These are phyloP conservation scores for Hystrix cristata DNA, from an alignment of 2,113 vertebrate genomes.

Conservation along the genomic window DNA sequence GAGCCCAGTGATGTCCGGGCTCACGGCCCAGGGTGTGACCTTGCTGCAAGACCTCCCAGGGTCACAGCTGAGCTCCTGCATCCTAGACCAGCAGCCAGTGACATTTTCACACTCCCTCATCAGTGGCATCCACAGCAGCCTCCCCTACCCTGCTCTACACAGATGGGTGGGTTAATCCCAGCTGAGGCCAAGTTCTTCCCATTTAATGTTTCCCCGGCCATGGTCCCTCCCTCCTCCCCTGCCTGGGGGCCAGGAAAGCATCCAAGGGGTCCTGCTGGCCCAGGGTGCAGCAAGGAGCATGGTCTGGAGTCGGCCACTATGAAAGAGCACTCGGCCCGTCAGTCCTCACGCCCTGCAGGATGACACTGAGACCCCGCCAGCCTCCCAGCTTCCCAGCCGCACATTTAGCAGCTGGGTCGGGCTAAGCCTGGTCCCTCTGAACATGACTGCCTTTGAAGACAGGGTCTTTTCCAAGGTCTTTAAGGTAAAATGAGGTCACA, in stretches of 20 bases:
- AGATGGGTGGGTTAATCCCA: conserved; percentile 18
- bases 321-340: too few species aligned
- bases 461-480: neutral
- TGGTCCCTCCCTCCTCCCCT: neutral
- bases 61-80: neutral
- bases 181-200: conserved; percentile 13
- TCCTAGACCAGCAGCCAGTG: neutral
- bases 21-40: neutral
- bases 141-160: neutral
- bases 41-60: neutral
- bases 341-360: too few species aligned
- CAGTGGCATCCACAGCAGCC: too few species aligned
- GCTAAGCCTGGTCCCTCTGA: neutral
- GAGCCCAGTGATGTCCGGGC: neutral
- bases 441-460: neutral
- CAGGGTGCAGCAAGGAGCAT: too few species aligned
- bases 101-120: neutral
- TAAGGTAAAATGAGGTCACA: neutral
- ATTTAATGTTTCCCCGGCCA: neutral
- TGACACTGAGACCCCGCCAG: too few species aligned
- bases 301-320: too few species aligned
- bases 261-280: neutral
- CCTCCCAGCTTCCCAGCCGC: too few species aligned
- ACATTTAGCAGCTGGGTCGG: too few species aligned
- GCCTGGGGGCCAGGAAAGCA: neutral